Evolutionary conservation across 1,140 invertebrate species (phyloP).

Genomic region (Euura saliciscinereae): DNA sequence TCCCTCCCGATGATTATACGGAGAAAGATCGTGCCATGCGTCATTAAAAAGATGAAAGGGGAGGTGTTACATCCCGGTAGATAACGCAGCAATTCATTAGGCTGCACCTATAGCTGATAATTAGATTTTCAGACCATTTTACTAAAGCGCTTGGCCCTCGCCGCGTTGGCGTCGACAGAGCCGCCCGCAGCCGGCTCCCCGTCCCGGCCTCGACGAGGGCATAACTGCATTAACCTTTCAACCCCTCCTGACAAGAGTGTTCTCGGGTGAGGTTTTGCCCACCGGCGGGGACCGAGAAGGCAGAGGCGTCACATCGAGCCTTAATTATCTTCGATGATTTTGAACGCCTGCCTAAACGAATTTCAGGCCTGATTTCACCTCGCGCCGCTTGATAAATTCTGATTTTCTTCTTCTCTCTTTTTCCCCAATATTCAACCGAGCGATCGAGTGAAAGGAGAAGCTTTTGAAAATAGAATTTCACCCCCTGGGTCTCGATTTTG

Average conservation of each 20-base stretch:
- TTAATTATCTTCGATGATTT: conserved; percentile 59
- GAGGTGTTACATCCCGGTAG: conserved; percentile 25
- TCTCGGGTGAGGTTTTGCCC: neutral
- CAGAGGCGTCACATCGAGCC: conserved; percentile 39
- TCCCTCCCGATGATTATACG: too few relatives aligned
- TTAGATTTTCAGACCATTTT: conserved; percentile 58
- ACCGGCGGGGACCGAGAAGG: conserved; percentile 9
- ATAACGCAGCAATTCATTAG: conserved; percentile 55
- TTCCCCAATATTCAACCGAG: neutral
- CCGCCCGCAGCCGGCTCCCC: conserved; percentile 33
- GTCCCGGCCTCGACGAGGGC: conserved; percentile 43
- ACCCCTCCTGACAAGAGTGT: conserved; percentile 29
- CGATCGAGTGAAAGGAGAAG: too few relatives aligned
- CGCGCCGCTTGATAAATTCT: conserved; percentile 2
- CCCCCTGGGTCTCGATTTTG: too few relatives aligned
- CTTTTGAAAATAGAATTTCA: too few relatives aligned
- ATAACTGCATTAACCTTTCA: conserved; percentile 60
- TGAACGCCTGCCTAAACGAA: conserved; percentile 54
- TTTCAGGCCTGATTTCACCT: conserved; percentile 51
- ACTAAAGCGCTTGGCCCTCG: conserved; percentile 47
- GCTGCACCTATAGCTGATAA: conserved; percentile 57
- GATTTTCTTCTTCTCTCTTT: neutral
- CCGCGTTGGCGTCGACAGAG: conserved; percentile 21
- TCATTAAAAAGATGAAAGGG: too few relatives aligned
- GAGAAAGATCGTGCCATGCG: too few relatives aligned